Percentiles rank a stretch among this genome's conserved stretches.
Evolutionary conservation across 2,113 vertebrate species (phyloP).

Genomic region (Balaeniceps rex): DNA sequence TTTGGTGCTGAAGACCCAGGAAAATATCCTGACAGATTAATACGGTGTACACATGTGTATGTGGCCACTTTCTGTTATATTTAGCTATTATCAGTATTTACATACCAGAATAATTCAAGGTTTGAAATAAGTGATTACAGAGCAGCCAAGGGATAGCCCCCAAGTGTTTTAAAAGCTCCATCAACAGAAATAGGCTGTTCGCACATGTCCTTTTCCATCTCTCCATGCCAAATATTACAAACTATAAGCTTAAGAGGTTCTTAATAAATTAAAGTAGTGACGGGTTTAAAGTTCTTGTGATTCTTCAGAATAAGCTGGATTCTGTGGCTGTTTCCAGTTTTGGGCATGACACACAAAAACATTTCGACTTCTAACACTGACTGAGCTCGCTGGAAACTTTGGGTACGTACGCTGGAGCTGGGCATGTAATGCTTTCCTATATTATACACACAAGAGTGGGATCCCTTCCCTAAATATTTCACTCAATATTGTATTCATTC

Average conservation of each 20-base stretch:
- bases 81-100: slow-evolving; percentile 13
- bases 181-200: not conserved
- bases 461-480: not conserved
- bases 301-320: not conserved
- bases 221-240: not conserved
- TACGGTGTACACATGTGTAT: not conserved
- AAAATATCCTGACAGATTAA: not conserved
- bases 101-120: not conserved
- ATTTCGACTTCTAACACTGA: not conserved
- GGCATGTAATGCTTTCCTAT: not conserved
- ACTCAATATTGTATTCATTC: not conserved
- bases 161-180: not conserved
- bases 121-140: not conserved
- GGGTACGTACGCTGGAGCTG: not conserved
- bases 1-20: not conserved
- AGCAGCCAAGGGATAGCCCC: not conserved
- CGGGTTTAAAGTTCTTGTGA: not conserved
- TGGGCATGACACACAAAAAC: not conserved
- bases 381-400: not conserved
- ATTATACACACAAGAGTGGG: not conserved
- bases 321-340: not conserved
- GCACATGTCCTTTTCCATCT: not conserved
- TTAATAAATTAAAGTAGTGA: not conserved
- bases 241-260: not conserved
- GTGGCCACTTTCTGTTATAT: not conserved